Conservation (phyloP, 2,113 vertebrate genomes). For the Macquaria ambigua region DNA sequence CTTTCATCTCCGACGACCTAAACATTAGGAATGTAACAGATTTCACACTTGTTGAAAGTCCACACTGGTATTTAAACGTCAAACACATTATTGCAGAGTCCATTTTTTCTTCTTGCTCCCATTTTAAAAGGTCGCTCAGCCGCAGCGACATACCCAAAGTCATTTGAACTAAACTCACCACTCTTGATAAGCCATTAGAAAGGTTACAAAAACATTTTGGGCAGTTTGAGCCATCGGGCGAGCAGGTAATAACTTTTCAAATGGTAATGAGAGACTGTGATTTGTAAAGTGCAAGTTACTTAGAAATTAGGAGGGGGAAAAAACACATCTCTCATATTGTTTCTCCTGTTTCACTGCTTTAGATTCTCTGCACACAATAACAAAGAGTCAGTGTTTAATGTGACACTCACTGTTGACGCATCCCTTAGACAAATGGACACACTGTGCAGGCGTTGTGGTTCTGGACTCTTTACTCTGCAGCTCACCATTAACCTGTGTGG, state of each 20-base stretch:
- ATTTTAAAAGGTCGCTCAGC: constrained; percentile 49
- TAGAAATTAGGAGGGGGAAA: background rate
- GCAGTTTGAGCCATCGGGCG: background rate
- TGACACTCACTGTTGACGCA: constrained; percentile 3
- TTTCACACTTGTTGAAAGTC: constrained; percentile 17
- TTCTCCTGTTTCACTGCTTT: constrained; percentile 3
- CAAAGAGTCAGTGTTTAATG: constrained; percentile 33
- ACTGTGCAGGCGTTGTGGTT: constrained; percentile 31
- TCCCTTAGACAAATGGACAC: constrained; percentile 48
- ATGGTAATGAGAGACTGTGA: constrained; percentile 4
- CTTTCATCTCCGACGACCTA: constrained; percentile 1
- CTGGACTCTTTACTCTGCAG: constrained; percentile 12
- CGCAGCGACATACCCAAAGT: background rate
- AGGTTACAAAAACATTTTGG: constrained; percentile 24
- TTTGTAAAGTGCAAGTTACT: constrained; percentile 28
- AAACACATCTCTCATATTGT: background rate
- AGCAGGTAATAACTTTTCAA: background rate
- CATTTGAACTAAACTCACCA: constrained; percentile 33
- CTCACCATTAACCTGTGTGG: constrained; percentile 41
- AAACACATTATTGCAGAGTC: background rate
- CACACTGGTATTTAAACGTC: constrained; percentile 40
- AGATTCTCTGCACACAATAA: background rate
- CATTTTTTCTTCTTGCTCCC: constrained; percentile 14
- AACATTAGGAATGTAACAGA: background rate
- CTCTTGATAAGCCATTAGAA: constrained; percentile 49